A percentile compares a stretch with the other conserved stretches of the same genome.
phyloP scores from a whole-genome alignment of 2,888 invertebrate genomes.

The Troilus luridus region DNA sequence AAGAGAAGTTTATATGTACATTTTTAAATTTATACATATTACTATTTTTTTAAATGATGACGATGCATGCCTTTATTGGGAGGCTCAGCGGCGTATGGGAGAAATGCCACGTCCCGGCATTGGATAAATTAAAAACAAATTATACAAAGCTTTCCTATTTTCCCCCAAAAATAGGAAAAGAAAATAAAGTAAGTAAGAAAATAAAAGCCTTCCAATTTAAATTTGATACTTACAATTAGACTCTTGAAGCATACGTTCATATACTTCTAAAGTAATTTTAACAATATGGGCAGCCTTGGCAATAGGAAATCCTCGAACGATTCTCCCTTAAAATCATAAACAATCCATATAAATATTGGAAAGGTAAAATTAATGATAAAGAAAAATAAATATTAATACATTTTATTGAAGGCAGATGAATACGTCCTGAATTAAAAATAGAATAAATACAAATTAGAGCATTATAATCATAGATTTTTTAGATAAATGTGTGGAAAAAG shows the following conservation, averaged over 20 bases:
- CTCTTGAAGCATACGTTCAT: constrained; percentile 26
- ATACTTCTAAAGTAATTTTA: constrained; percentile 33
- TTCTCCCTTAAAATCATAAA: constrained; percentile 35
- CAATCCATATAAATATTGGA: background rate
- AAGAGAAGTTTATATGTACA: too few species aligned
- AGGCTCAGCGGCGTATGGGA: too few species aligned
- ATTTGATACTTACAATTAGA: background rate
- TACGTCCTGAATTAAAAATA: background rate
- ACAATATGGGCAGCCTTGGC: background rate
- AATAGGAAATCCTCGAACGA: constrained; percentile 48
- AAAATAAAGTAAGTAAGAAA: too few species aligned
- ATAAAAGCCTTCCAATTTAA: background rate
- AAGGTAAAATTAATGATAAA: background rate
- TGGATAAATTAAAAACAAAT: too few species aligned
- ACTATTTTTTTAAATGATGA: too few species aligned
- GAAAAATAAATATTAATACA: background rate
- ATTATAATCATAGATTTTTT: background rate
- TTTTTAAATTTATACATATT: too few species aligned
- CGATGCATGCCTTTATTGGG: too few species aligned
- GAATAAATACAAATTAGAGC: background rate
- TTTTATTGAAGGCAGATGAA: background rate
- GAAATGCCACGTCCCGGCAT: too few species aligned
- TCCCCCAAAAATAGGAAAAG: too few species aligned
- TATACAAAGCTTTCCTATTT: too few species aligned
- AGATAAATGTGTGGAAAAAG: too few species aligned